Evolutionary conservation across 2,888 invertebrate genomes (phyloP), one percentile per base, ranked within the genome.

Genomic region (Aplocera efformata): DNA sequence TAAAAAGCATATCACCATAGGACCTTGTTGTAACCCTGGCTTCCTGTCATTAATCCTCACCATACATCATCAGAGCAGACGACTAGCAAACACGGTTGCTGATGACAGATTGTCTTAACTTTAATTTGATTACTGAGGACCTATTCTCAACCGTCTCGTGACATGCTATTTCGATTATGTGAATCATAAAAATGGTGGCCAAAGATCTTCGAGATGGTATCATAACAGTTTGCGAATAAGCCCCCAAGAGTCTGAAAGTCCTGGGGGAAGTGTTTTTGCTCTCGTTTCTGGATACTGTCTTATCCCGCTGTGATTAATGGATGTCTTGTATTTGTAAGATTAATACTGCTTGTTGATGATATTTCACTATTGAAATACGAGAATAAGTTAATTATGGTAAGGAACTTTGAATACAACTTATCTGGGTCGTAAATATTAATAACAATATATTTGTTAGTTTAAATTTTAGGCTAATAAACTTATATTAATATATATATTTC

Each of bases 91-190:
- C 51, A 50, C 32, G 37, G 17, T 28, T 50, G 43, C 50, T 59
- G 80, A 65, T 76, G 82, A 82, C 79, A 78, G 81, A 83, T 71
- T 68, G 72, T 69, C 66, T 65, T 72, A 67, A 73, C 57, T 68
- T 70, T 76, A 68, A 77, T 79, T 79, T 76, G 72, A 79, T 79
- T 72, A 71, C 63, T 32, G 7, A 17, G 8, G 13, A 17, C 13
- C 5, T 17, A 17, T 17, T 17, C 5, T 17, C 3, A n/a, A 8
- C 8, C 24, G 2, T 17, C 13, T 17, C 2, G 13, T 17, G 13
- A 17, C 13, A 17, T 5, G 5, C 5, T 17, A 17, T 17, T 17
- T 17, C 13, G 13, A 17, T 17, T n/a, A n/a, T n/a, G n/a, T n/a
- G n/a, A n/a, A n/a, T n/a, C n/a, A n/a, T n/a, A n/a, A n/a, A n/a